Conservation (phyloP, 2,797 vertebrate species). For the Paedocypris micromegethes region DNA sequence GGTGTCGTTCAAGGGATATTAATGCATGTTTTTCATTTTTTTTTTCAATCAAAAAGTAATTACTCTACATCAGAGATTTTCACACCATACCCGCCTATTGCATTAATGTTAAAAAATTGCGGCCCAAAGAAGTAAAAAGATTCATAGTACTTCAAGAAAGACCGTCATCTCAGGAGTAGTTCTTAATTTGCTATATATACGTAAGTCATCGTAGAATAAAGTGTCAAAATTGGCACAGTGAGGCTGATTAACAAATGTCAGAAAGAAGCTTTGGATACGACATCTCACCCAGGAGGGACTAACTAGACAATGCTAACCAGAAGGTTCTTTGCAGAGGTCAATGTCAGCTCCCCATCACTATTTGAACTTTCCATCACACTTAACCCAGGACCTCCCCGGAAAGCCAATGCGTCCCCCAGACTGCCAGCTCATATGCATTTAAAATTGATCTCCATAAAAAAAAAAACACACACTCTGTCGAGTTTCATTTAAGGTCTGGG, state of each 20-base stretch:
- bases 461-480: slow-evolving; percentile 31
- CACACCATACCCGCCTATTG: too few species aligned
- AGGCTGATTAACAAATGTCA: not conserved
- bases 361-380: slow-evolving; percentile 31
- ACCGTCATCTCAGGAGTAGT: too few species aligned
- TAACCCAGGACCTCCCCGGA: slow-evolving; percentile 24
- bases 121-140: too few species aligned
- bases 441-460: slow-evolving; percentile 31
- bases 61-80: slow-evolving; percentile 8
- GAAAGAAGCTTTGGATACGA: not conserved
- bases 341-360: slow-evolving; percentile 13
- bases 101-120: too few species aligned
- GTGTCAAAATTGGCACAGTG: too few species aligned
- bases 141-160: too few species aligned
- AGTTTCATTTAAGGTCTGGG: slow-evolving; percentile 43
- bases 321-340: slow-evolving; percentile 1
- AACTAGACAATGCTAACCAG: slow-evolving; percentile 16
- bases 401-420: slow-evolving; percentile 8
- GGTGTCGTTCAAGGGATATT: slow-evolving; percentile 17
- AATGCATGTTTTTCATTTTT: not conserved
- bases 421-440: slow-evolving; percentile 40
- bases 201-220: too few species aligned
- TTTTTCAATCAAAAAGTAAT: not conserved
- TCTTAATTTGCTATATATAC: too few species aligned
- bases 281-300: slow-evolving; percentile 9